Conservation (phyloP, 2,888 invertebrate species). For the Dryadula phaetusa region DNA sequence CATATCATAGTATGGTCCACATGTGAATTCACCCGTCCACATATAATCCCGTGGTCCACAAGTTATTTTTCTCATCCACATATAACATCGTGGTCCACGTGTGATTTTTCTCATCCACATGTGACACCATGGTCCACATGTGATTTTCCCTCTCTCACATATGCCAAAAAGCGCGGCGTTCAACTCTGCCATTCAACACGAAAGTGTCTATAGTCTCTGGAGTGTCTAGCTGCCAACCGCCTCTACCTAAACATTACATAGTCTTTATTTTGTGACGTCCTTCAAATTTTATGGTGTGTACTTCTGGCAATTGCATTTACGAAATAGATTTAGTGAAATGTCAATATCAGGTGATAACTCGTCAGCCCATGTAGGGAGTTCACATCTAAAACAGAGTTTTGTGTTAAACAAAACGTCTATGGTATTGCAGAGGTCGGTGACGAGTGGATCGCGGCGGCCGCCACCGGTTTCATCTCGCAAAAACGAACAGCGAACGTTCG, state of each 20-base stretch:
- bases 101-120: no score
- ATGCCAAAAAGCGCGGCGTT: no score
- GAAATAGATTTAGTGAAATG: slow-evolving; percentile 20
- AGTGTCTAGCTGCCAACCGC: no score
- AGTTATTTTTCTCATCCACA: no score
- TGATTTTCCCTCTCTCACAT: no score
- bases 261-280: neutral
- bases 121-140: no score
- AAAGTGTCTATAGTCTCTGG: no score
- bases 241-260: neutral
- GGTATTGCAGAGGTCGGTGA: slow-evolving; percentile 42
- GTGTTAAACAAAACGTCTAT: slow-evolving; percentile 51
- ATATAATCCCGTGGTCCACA: no score
- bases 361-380: slow-evolving; percentile 59
- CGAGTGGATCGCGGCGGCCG: slow-evolving; percentile 51
- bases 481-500: slow-evolving; percentile 42
- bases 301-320: slow-evolving; percentile 13
- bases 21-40: no score
- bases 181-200: no score
- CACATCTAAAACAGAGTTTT: slow-evolving; percentile 58
- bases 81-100: no score
- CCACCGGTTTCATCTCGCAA: slow-evolving; percentile 48
- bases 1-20: no score
- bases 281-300: neutral
- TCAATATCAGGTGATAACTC: slow-evolving; percentile 52